These are phyloP conservation scores for Geotrypetes seraphini DNA, from an alignment of 2,797 vertebrate species.

Conservation along the genomic window DNA sequence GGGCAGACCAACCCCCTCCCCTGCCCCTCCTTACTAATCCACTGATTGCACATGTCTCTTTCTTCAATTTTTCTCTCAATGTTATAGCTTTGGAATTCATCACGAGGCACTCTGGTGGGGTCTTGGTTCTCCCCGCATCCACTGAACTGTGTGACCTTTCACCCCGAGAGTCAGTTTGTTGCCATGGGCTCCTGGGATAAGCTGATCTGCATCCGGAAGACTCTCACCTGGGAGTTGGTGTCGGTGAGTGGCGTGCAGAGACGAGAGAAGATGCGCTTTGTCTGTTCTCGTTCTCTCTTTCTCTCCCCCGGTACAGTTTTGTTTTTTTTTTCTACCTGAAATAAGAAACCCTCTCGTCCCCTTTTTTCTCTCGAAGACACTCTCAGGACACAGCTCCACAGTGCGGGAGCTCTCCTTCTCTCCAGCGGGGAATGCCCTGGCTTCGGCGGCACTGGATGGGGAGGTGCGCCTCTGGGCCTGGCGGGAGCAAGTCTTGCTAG, in stretches of 20 bases:
- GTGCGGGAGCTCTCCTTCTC: conserved; percentile 65
- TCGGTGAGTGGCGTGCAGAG: not conserved
- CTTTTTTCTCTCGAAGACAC: conserved; percentile 32
- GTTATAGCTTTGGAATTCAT: conserved; percentile 55
- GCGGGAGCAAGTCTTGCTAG: conserved; percentile 51
- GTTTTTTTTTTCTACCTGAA: too few relatives aligned
- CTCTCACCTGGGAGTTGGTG: not conserved
- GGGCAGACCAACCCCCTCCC: too few relatives aligned
- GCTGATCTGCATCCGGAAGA: conserved; percentile 29
- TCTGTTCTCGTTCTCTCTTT: too few relatives aligned
- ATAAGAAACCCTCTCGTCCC: not conserved
- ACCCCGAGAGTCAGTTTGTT: conserved; percentile 54
- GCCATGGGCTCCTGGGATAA: conserved; percentile 73
- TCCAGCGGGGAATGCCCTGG: conserved; percentile 51
- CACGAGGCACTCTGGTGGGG: conserved; percentile 32
- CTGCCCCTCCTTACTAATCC: too few relatives aligned
- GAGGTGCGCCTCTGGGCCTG: conserved; percentile 74
- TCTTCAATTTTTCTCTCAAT: too few relatives aligned
- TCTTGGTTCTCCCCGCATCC: conserved; percentile 42
- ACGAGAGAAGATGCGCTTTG: rapidly evolving
- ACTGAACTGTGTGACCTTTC: conserved; percentile 71
- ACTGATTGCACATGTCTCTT: too few relatives aligned
- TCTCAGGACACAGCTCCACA: conserved; percentile 51
- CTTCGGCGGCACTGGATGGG: conserved; percentile 60
- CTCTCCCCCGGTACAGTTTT: too few relatives aligned